A percentile compares a stretch with the other conserved stretches of the same genome.
These are phyloP conservation scores for Coregonus clupeaformis DNA, from an alignment of 2,113 vertebrate genomes.

Conservation along the genomic window DNA sequence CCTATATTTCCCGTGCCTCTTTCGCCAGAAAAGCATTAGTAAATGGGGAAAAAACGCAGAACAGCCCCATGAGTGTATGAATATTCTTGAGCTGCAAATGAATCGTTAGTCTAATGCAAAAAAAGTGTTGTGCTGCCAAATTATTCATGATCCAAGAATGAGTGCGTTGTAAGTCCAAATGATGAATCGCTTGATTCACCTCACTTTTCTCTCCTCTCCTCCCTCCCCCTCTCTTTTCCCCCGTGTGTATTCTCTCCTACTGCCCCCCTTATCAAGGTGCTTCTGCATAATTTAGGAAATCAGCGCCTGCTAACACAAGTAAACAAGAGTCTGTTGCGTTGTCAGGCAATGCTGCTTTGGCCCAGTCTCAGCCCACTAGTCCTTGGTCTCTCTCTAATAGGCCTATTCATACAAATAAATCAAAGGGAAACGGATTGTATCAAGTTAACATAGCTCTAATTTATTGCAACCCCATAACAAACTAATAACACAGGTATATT, in stretches of 20 bases:
- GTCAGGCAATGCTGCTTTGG: conserved; percentile 26
- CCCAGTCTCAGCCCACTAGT: background rate
- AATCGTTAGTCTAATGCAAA: conserved; percentile 66
- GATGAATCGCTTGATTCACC: conserved; percentile 67
- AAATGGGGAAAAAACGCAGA: conserved; percentile 54
- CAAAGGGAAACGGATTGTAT: too few species aligned
- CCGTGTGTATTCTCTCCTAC: background rate
- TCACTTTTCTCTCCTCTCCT: conserved; percentile 1
- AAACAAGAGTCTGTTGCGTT: conserved; percentile 54
- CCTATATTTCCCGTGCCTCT: conserved; percentile 9
- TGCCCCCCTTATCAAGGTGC: conserved; percentile 31
- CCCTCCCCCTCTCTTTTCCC: background rate
- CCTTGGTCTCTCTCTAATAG: background rate
- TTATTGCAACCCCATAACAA: conserved; percentile 14
- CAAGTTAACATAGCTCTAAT: background rate
- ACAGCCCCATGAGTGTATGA: conserved; percentile 68
- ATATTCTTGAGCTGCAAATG: conserved; percentile 82
- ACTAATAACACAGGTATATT: too few species aligned
- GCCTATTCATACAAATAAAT: too few species aligned
- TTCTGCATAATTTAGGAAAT: conserved; percentile 64
- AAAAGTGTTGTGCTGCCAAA: conserved; percentile 63
- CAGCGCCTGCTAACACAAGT: conserved; percentile 56
- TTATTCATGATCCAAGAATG: conserved; percentile 62
- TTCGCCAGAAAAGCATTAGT: conserved; percentile 63
- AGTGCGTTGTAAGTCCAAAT: conserved; percentile 66